Percentiles rank a stretch among this genome's conserved stretches.
Evolutionary conservation across 2,113 vertebrate genomes (phyloP).

Genomic region (Pantherophis guttatus): DNA sequence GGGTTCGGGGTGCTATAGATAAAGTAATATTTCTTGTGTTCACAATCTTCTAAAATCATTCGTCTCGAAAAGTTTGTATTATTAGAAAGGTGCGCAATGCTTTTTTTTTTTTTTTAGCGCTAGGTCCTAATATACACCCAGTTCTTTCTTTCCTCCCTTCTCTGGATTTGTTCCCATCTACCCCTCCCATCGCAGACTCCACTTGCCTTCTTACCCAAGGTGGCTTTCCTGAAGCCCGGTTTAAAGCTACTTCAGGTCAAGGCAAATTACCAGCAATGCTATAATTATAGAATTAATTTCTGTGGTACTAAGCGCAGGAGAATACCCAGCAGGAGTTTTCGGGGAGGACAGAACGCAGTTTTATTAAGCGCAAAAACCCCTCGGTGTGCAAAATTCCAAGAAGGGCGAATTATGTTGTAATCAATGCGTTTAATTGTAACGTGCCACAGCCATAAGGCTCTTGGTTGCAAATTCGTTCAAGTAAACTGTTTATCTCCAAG

Average conservation of each 20-base stretch:
- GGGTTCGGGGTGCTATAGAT: background rate
- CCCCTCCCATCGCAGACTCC: background rate
- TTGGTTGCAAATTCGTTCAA: background rate
- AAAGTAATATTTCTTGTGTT: background rate
- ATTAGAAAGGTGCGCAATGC: background rate
- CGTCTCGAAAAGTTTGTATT: background rate
- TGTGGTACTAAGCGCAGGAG: background rate
- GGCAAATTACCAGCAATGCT: background rate
- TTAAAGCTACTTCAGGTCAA: background rate
- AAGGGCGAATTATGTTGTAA: background rate
- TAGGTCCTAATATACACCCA: background rate
- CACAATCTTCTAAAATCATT: background rate
- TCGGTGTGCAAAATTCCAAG: background rate
- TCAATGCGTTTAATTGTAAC: background rate
- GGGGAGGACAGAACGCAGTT: background rate
- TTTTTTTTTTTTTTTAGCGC: background rate
- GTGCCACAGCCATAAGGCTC: background rate
- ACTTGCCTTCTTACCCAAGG: background rate
- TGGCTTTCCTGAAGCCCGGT: too few relatives aligned
- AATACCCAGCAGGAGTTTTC: background rate
- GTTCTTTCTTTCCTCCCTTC: background rate
- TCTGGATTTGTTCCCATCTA: background rate
- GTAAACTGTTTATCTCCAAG: background rate
- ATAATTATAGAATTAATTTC: background rate
- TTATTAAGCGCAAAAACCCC: background rate